A percentile compares a stretch with the other conserved stretches of the same genome.
Conservation (phyloP, 1,140 invertebrate species). For the Drosophila aff. region DNA sequence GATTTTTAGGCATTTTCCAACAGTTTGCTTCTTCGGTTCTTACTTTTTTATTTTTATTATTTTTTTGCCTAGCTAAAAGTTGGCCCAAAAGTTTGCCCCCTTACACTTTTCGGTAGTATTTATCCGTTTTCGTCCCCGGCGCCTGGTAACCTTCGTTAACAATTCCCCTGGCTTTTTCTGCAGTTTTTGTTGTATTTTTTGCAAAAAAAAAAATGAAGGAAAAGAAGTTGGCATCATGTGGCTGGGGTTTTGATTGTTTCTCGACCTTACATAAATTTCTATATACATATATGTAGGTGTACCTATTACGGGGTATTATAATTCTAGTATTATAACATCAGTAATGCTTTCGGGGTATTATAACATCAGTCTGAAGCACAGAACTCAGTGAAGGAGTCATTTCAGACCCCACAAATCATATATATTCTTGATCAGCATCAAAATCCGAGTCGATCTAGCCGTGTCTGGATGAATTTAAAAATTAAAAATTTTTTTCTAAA, state of each 20-base stretch:
- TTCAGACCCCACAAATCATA: too few species aligned
- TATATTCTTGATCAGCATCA: too few species aligned
- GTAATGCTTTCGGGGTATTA: too few species aligned
- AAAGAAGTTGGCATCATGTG: conserved; percentile 47
- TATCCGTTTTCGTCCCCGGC: conserved; percentile 22
- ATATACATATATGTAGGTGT: neutral
- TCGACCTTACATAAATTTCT: neutral
- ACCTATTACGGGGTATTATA: neutral
- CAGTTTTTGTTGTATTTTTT: neutral
- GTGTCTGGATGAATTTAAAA: too few species aligned
- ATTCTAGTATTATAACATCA: too few species aligned
- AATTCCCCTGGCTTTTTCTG: conserved; percentile 29
- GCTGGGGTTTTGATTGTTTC: conserved; percentile 42
- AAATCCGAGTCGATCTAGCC: too few species aligned
- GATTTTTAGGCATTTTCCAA: conserved; percentile 67
- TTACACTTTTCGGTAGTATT: conserved; percentile 27
- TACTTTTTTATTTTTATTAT: neutral
- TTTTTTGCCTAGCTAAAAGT: conserved; percentile 41
- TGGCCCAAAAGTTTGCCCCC: conserved; percentile 52
- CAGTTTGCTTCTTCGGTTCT: conserved; percentile 11
- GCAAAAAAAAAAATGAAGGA: neutral
- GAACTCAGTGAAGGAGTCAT: too few species aligned
- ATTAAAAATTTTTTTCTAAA: too few species aligned
- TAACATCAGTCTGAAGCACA: too few species aligned
- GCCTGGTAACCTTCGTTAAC: conserved; percentile 43